These are phyloP conservation scores for Diplodus puntazzo DNA, from an alignment of 2,797 vertebrate genomes.

Conservation along the genomic window DNA sequence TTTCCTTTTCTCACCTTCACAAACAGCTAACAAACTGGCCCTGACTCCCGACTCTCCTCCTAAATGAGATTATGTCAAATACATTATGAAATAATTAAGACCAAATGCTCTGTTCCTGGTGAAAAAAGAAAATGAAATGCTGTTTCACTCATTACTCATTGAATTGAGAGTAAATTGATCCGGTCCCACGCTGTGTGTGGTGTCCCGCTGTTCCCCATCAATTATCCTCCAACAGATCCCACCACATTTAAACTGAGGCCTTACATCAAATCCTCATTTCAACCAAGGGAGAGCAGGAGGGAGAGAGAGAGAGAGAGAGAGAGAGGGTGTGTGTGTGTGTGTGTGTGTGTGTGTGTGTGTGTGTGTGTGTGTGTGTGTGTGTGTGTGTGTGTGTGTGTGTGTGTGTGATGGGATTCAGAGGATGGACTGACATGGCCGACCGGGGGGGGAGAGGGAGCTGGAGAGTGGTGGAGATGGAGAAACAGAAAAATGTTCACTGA, in stretches of 20 bases:
- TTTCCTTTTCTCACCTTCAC: constrained; percentile 21
- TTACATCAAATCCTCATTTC: not conserved
- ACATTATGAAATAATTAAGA: constrained; percentile 51
- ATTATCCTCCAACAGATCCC: constrained; percentile 1
- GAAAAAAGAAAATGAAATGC: not conserved
- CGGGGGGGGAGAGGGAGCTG: constrained; percentile 19
- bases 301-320: not conserved
- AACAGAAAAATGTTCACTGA: constrained; percentile 72
- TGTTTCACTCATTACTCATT: constrained; percentile 25
- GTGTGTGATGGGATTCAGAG: constrained; percentile 34
- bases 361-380: no score
- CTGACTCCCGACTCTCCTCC: constrained; percentile 11
- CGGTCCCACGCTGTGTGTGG: constrained; percentile 16
- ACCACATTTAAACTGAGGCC: not conserved
- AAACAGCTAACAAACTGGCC: constrained; percentile 35
- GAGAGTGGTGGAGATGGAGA: constrained; percentile 48
- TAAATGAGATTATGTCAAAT: constrained; percentile 51
- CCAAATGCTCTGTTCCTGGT: constrained; percentile 21
- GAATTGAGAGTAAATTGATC: constrained; percentile 42
- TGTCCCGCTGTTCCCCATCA: constrained; percentile 5
- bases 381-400: no score
- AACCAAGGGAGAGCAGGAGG: not conserved
- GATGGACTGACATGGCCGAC: constrained; percentile 52
- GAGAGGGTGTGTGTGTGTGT: no score
- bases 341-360: no score